A percentile compares a stretch with the other conserved stretches of the same genome.
phyloP scores from a whole-genome alignment of 2,797 vertebrate species.

The Oreortyx pictus region DNA sequence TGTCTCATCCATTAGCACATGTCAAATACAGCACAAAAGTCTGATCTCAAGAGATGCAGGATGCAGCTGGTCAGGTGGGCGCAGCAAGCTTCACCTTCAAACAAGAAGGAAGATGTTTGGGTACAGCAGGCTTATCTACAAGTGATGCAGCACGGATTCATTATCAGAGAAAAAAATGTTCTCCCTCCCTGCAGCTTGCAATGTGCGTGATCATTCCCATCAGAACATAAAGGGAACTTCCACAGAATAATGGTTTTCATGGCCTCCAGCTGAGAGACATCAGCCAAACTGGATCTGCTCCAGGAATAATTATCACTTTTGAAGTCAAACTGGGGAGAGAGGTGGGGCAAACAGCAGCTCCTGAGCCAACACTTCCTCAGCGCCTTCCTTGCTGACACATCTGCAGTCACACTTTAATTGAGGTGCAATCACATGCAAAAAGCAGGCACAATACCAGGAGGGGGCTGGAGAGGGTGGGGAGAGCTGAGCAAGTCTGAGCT shows the following conservation, averaged over 20 bases:
- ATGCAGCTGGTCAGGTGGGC: neutral
- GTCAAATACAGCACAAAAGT: constrained; percentile 19
- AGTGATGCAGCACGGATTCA: neutral
- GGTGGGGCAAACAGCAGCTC: neutral
- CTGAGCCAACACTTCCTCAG: neutral
- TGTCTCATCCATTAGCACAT: neutral
- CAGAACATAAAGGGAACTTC: neutral
- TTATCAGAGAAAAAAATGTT: neutral
- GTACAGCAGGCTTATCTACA: neutral
- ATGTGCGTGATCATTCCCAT: neutral
- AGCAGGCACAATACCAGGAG: neutral
- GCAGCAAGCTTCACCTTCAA: neutral
- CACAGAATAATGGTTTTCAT: neutral
- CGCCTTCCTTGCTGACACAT: neutral
- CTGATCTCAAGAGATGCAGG: neutral
- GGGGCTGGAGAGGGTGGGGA: neutral
- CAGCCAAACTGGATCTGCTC: neutral
- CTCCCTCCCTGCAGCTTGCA: neutral
- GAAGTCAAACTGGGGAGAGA: neutral
- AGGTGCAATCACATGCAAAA: neutral
- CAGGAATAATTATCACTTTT: neutral
- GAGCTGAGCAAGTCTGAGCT: neutral
- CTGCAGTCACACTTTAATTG: neutral
- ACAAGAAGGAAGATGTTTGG: neutral
- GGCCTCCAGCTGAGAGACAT: neutral